Base-by-base conservation (phyloP, 1,140 invertebrate genomes). In the Ectropis grisescens region DNA sequence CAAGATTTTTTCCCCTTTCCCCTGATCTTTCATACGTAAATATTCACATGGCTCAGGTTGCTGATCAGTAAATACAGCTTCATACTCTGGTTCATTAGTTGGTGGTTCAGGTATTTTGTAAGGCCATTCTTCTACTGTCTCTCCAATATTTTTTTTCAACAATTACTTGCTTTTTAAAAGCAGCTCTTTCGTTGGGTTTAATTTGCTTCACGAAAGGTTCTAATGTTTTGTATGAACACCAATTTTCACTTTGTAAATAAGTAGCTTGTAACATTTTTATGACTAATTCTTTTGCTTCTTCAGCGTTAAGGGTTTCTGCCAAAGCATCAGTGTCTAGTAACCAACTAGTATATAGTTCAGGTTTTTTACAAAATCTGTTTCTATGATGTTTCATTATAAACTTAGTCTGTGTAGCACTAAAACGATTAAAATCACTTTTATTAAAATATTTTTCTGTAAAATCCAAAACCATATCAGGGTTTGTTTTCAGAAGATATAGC, bases 161-260 rank as follows among this genome's bases (percentile, higher is more conserved):
- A 8, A 19, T 4, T 4, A 19, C 16, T 19, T 19, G 3, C 16
- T 19, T 19, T 8, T 19, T 19, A 8, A 19, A 19, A 3, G 16
- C 16, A 3, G 35, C 16, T 41, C 59, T 41, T 31, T 66, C 62
- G 2, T 53, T 27, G 4, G 23, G n/a, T 16, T 37, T 41, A 7
- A 70, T n/a, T 13, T 46, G 41, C 38, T 59, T 59, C 11, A 67
- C 38, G 1, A 67, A 33, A 7, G 62, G 60, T 30, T 70, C 62
- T 9, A 57, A 47, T 12, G 37, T 35, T 39, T 65, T 41, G 26
- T 58, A 70, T 58, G 37, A 51, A 55, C 13, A 19, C 8, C 1
- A 29, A 11, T 8, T 19, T 19, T 19, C 16, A n/a, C n/a, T n/a
- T n/a, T n/a, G n/a, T n/a, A 70, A 40, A 33, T 65, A 67, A 15